Evolutionary conservation across 2,888 invertebrate genomes (phyloP), one percentile per base, ranked within the genome.

Genomic region (Drosophila flavopinicola): DNA sequence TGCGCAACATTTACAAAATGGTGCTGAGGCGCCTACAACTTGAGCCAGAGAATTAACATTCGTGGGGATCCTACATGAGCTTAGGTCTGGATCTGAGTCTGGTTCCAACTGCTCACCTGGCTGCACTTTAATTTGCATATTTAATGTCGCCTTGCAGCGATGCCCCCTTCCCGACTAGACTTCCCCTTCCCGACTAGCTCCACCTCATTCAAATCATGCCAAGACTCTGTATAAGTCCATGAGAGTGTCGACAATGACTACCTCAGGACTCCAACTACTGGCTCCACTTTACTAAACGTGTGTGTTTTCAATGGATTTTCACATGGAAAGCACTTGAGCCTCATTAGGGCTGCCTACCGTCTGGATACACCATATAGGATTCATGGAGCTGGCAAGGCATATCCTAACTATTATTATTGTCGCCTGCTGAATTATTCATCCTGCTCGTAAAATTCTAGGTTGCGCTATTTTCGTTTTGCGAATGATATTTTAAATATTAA

Each of bases 401-500:
- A 74, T 65, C 42, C 63, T 24, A 45, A 54, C 63, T 75, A 75
- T 83, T 72, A 77, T 76, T 80, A 72, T 79, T 79, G 77, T 76
- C 64, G 54, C 60, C 68, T 66, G 58, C 45, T 78, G 66, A 78
- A 84, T 79, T 66, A 84, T 78, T 79, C 60, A 84, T 39, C 17
- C 39, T 7, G 30, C 29, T 57, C 45, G 53, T 67, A 57, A 68
- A 57, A 45, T 58, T 57, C 47, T 38, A 37, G 44, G n/a, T 47
- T 44, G 23, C 35, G 58, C 61, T 57, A 59, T 51, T 63, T 57
- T 58, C 23, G 52, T 63, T 45, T 53, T 63, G 38, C 70, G 58
- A 77, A 78, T 70, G 66, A 71, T 70, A 66, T 66, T 75, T 77
- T 78, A 78, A 77, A 83, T 76, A 76, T 76, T 71, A 70, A 78